A percentile compares a stretch with the other conserved stretches of the same genome.
These are phyloP conservation scores for Ancistrus triradiatus DNA, from an alignment of 2,113 vertebrate species.

Conservation along the genomic window DNA sequence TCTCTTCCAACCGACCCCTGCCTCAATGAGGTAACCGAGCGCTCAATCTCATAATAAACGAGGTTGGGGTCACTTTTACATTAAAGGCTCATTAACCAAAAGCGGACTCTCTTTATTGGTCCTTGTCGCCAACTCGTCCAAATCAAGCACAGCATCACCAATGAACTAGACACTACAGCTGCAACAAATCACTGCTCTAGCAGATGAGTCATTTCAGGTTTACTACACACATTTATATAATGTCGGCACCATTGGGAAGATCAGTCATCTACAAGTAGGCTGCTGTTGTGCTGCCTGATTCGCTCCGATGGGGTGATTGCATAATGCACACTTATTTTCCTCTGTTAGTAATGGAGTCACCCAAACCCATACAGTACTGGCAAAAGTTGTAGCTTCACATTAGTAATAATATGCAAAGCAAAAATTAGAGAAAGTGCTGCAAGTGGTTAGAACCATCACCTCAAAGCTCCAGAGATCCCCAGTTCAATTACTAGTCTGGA, in stretches of 20 bases:
- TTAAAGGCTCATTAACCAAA: conserved; percentile 43
- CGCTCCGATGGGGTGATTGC: too few species aligned
- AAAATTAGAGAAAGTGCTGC: too few species aligned
- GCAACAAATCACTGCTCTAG: conserved; percentile 26
- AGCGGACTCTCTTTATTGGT: conserved; percentile 36
- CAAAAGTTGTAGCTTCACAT: too few species aligned
- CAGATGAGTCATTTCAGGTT: conserved; percentile 29
- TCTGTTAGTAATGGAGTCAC: too few species aligned
- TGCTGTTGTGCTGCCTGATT: too few species aligned
- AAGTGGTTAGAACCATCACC: too few species aligned
- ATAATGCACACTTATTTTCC: too few species aligned
- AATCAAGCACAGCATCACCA: conserved; percentile 37
- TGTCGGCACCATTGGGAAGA: conserved; percentile 8
- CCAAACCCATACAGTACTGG: too few species aligned
- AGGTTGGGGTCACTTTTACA: conserved; percentile 38
- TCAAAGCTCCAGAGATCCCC: too few species aligned
- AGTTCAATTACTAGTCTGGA: too few species aligned
- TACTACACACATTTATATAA: conserved; percentile 31
- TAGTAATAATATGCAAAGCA: too few species aligned
- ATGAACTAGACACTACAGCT: conserved; percentile 15
- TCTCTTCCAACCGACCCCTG: conserved; percentile 26
- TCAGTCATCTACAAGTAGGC: conserved; percentile 31
- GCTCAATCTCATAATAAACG: conserved; percentile 36
- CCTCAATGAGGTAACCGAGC: conserved; percentile 21
- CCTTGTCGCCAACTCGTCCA: conserved; percentile 24